Percentiles rank a stretch among this genome's conserved stretches.
These are phyloP conservation scores for Brachypteracias leptosomus DNA, from an alignment of 2,113 vertebrate species.

Conservation along the genomic window DNA sequence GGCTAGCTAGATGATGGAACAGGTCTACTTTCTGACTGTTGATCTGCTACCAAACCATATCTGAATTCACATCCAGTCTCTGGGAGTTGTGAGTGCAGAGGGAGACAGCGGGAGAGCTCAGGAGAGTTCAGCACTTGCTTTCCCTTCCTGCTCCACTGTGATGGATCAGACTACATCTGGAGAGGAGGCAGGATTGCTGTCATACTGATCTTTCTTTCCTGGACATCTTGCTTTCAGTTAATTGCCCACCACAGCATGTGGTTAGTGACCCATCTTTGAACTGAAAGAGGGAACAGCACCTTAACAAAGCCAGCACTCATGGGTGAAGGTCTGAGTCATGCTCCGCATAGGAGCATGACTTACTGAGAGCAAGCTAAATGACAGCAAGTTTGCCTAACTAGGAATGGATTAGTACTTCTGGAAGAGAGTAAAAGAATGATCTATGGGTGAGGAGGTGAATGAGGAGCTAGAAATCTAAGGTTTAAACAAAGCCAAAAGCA, in stretches of 20 bases:
- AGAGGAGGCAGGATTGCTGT: not conserved
- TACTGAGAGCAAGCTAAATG: not conserved
- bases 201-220: not conserved
- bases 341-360: not conserved
- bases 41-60: not conserved
- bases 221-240: not conserved
- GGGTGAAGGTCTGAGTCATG: not conserved
- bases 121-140: not conserved
- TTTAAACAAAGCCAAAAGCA: not conserved
- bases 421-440: not conserved
- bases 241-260: not conserved
- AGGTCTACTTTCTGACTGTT: not conserved
- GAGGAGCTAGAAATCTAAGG: not conserved
- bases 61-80: not conserved
- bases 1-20: not conserved
- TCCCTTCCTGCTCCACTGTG: not conserved
- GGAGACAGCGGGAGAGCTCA: not conserved
- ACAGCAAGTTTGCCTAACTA: not conserved
- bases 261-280: conserved; percentile 9
- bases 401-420: not conserved
- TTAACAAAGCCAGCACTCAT: not conserved
- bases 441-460: not conserved
- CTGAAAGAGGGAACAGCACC: not conserved
- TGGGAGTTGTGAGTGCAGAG: not conserved
- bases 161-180: not conserved